A percentile compares a stretch with the other conserved stretches of the same genome.
These are phyloP conservation scores for Oscheius sp. DNA, from an alignment of 2,888 invertebrate genomes.

Conservation along the genomic window DNA sequence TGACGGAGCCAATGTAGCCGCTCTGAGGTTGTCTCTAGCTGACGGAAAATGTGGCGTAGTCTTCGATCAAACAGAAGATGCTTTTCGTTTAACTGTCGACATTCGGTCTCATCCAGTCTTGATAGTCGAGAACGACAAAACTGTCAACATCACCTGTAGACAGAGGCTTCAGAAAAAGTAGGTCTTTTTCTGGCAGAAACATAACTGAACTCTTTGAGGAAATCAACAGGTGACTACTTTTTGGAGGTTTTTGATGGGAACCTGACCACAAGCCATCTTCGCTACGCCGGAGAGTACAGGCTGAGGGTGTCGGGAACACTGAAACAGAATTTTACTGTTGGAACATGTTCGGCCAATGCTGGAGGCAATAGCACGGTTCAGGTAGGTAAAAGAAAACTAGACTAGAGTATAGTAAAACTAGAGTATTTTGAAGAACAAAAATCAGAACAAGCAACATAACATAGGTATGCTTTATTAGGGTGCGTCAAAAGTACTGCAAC, in stretches of 20 bases:
- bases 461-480: too few species aligned
- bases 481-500: too few species aligned
- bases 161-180: conserved; percentile 30
- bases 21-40: conserved; percentile 38
- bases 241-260: conserved; percentile 25
- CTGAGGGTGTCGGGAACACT: conserved; percentile 11
- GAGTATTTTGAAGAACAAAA: background rate
- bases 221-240: conserved; percentile 3
- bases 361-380: conserved; percentile 25
- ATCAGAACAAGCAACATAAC: background rate
- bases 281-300: conserved; percentile 6
- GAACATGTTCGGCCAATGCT: background rate
- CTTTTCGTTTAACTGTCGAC: conserved; percentile 42
- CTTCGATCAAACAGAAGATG: conserved; percentile 27
- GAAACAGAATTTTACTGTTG: conserved; percentile 25
- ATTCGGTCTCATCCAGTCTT: conserved; percentile 54
- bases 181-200: background rate
- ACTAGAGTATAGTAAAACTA: too few species aligned
- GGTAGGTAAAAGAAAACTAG: background rate
- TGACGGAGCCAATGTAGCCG: conserved; percentile 52
- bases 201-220: conserved; percentile 3
- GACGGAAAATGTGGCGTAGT: conserved; percentile 23
- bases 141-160: conserved; percentile 47
- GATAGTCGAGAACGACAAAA: conserved; percentile 52
- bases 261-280: background rate